Evolutionary conservation across 2,113 vertebrate species (phyloP), one percentile per base, ranked within the genome.

Genomic region (Synchiropus splendidus): DNA sequence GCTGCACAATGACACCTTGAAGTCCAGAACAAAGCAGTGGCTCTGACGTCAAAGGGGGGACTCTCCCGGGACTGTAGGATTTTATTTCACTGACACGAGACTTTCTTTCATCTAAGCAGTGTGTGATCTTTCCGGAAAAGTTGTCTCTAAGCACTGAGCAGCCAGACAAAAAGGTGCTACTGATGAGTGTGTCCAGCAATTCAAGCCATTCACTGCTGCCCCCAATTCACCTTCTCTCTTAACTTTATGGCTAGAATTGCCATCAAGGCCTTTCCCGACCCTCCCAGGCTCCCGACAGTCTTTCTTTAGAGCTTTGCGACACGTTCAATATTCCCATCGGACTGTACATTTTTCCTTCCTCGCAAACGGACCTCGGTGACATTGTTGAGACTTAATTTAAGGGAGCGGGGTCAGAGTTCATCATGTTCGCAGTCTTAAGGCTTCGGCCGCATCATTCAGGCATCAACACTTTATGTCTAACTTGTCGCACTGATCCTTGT

Each of bases 81-180:
- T 73, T 73, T 70, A 75, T 64, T 27, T 27, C n/a, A 27, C 21
- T 70, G 67, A 70, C 58, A 64, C 54, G 63, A 44, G 58, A 76
- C 51, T 51, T 61, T 75, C 50, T 67, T 70, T 64, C 38, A 44
- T 41, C 47, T 51, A 30, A 45, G 55, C 39, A 41, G 51, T 11
- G 62, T 72, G 52, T 70, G 67, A 63, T 66, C 62, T 65, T 70
- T 44, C 39, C 33, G 67, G 63, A 56, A 65, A 56, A 54, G 45
- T 50, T 44, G 39, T 46, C 41, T 51, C 54, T 58, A 63, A 74
- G 69, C 54, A 54, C 56, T 51, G 38, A 39, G 15, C 50, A 72
- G 62, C 59, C 54, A 71, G 64, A 79, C 64, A 79, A 71, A 78
- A 82, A 79, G 74, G 74, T 83, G 77, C 80, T 47, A 75, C 67